phyloP scores from a whole-genome alignment of 1,140 invertebrate genomes.

The Diachasmimorpha longicaudata region DNA sequence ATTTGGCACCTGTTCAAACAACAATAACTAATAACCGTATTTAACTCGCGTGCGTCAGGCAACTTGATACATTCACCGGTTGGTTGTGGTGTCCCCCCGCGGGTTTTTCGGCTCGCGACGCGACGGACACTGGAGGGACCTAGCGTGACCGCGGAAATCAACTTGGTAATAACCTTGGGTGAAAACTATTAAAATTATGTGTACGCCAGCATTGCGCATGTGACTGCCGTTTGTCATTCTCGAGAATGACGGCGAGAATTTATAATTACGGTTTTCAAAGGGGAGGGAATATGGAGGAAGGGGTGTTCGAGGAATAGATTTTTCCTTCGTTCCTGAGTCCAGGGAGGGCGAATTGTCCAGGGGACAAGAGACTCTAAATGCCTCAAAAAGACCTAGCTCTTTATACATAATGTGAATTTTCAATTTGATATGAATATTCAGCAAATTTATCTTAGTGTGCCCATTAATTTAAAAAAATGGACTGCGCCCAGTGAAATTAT shows the following conservation, averaged over 20 bases:
- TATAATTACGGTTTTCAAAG: too few species aligned
- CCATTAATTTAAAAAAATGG: too few species aligned
- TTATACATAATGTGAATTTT: too few species aligned
- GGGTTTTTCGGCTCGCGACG: neutral
- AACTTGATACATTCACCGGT: constrained; percentile 28
- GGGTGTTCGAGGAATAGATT: too few species aligned
- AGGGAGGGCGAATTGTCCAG: too few species aligned
- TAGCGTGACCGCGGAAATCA: neutral
- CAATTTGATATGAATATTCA: too few species aligned
- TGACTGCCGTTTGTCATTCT: neutral
- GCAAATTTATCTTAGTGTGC: too few species aligned
- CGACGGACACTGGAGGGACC: neutral
- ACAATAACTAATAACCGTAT: constrained; percentile 40
- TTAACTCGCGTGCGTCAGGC: constrained; percentile 27
- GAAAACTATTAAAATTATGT: neutral
- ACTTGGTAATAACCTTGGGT: neutral
- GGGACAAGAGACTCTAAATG: too few species aligned
- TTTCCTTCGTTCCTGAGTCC: too few species aligned
- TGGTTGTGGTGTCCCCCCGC: neutral
- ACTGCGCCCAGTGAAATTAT: too few species aligned
- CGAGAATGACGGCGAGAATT: neutral
- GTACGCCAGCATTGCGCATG: neutral
- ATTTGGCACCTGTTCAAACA: constrained; percentile 39
- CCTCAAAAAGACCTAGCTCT: too few species aligned
- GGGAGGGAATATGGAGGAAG: too few species aligned